These are phyloP conservation scores for Autographa gamma DNA, from an alignment of 2,888 invertebrate genomes.

Conservation along the genomic window DNA sequence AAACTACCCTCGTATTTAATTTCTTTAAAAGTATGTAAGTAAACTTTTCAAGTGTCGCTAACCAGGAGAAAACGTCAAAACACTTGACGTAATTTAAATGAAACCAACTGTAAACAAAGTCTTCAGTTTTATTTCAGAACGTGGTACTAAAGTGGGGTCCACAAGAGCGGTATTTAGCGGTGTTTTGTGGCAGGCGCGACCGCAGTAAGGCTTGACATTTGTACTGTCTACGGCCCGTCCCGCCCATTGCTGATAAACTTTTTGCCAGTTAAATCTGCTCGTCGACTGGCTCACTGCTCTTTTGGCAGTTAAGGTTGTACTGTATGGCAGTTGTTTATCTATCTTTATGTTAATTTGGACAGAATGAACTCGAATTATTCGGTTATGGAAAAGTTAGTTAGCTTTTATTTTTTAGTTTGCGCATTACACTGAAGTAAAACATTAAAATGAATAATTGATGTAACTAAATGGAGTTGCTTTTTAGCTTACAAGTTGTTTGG, in stretches of 20 bases:
- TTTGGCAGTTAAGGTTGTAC: constrained; percentile 56
- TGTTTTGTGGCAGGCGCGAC: constrained; percentile 64
- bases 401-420: not conserved
- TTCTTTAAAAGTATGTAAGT: not conserved
- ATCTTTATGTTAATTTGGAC: constrained; percentile 48
- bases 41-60: not conserved
- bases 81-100: constrained; percentile 9
- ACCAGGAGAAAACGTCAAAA: constrained; percentile 4
- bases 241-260: constrained; percentile 74
- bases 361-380: constrained; percentile 25
- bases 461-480: not conserved
- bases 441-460: not conserved
- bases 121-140: constrained; percentile 44
- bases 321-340: constrained; percentile 37
- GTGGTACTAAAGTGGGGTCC: constrained; percentile 55
- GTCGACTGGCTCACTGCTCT: constrained; percentile 59
- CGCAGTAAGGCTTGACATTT: constrained; percentile 65
- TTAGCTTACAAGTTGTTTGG: not conserved
- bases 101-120: constrained; percentile 30
- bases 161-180: constrained; percentile 55
- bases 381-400: constrained; percentile 8
- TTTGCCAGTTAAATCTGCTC: constrained; percentile 65
- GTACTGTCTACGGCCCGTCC: constrained; percentile 59
- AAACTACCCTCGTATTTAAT: not conserved
- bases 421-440: not conserved